Evolutionary conservation across 2,888 invertebrate genomes (phyloP).

Genomic region (Scaptomyza flava): DNA sequence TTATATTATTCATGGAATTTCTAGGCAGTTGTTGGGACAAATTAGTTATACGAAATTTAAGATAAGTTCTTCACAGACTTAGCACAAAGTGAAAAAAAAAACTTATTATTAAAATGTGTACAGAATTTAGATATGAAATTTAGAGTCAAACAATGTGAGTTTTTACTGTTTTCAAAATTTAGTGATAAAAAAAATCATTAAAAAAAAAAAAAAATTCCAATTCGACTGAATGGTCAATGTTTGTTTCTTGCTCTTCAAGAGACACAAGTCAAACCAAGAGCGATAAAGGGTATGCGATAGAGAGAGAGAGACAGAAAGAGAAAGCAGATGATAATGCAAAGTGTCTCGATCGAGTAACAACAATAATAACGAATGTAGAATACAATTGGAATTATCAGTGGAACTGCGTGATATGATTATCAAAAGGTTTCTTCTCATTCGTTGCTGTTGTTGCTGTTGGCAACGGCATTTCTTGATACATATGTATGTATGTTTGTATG

Average conservation of each 20-base stretch:
- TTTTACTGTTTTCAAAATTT: conserved; percentile 63
- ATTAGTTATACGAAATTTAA: no score
- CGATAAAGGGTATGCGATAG: conserved; percentile 8
- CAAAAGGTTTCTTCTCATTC: conserved; percentile 69
- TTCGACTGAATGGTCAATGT: conserved; percentile 21
- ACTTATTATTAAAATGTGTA: no score
- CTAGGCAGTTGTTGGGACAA: no score
- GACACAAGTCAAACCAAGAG: neutral
- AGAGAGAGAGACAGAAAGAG: conserved; percentile 4
- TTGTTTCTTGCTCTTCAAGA: conserved; percentile 27
- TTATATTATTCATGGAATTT: no score
- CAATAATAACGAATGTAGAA: conserved; percentile 50
- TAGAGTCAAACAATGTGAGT: conserved; percentile 19
- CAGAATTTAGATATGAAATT: no score
- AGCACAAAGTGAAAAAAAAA: no score
- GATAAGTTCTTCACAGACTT: no score
- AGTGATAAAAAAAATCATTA: conserved; percentile 30
- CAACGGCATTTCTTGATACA: conserved; percentile 65
- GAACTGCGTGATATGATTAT: conserved; percentile 79
- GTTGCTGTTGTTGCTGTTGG: conserved; percentile 19
- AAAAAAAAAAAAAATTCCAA: conserved; percentile 45
- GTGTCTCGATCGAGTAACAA: conserved; percentile 33
- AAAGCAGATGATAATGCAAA: conserved; percentile 61
- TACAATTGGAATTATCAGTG: conserved; percentile 77
- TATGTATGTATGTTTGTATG: conserved; percentile 34